phyloP scores from a whole-genome alignment of 2,797 vertebrate genomes.

The Phoebastria nigripes region DNA sequence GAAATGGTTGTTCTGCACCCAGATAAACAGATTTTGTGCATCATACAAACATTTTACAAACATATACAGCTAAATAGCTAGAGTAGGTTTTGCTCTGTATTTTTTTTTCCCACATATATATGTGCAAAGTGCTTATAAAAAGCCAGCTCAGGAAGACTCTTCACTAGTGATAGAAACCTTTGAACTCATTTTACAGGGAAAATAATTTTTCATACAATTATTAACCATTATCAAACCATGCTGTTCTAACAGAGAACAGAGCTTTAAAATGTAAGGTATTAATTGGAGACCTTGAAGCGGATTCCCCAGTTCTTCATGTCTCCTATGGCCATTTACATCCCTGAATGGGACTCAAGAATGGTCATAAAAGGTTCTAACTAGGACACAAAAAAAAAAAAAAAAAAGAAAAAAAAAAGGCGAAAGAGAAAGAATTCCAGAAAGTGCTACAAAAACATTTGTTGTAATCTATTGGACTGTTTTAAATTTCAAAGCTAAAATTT shows the following conservation, averaged over 20 bases:
- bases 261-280: background rate
- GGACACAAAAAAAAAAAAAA: background rate
- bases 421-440: background rate
- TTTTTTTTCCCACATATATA: background rate
- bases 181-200: background rate
- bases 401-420: too few relatives aligned
- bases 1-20: background rate
- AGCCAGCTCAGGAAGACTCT: background rate
- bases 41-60: background rate
- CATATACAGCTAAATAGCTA: background rate
- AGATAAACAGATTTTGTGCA: background rate
- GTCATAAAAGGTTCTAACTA: background rate
- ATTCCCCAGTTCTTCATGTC: background rate
- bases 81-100: background rate
- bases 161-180: background rate
- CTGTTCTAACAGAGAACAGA: background rate
- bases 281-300: background rate
- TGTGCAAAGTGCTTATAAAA: background rate
- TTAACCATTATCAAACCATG: background rate
- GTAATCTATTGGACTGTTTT: background rate
- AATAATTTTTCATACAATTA: background rate
- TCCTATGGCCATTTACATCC: background rate
- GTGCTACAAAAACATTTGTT: background rate
- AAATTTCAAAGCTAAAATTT: background rate
- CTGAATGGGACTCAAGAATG: background rate